Evolutionary conservation across 2,797 vertebrate genomes (phyloP), one percentile per base, ranked within the genome.

Genomic region (Amphiprion clarkii): DNA sequence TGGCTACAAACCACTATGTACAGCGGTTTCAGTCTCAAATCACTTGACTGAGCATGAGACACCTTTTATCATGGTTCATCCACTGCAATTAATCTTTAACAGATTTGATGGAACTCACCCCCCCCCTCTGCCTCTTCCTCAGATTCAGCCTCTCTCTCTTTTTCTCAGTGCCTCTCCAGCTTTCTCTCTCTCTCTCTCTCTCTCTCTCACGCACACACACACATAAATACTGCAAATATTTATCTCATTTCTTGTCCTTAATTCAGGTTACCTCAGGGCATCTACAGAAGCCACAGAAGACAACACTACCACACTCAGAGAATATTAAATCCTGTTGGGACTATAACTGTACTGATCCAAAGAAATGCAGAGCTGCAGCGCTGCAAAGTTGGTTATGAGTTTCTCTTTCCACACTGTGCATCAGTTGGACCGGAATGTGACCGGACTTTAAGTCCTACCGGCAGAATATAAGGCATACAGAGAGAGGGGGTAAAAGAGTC

Each of bases 81-180:
- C 66, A 13, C 83, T 31, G 52, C 63, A 87, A 86, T 90, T 88
- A 86, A 87, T 85, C 73, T 85, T 84, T 70, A 84, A 89, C 86
- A 80, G 74, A 76, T 75, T 74, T 75, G 64, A 83, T 78, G 82
- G 51, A 77, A 71, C 49, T 51, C 62, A n/a, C n/a, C 65, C 44
- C 60, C 17, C 67, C 42, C 12, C 46, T 75, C 56, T 69, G 44
- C 65, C 74, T 63, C 61, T 78, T 68, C 82, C 49, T 64, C 49
- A 67, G 59, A 62, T 65, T 51, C 61, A 66, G 53, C 65, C 56
- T 53, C 10, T 67, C 56, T 53, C 10, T 78, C 78, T 44, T 29
- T 36, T 17, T 71, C 58, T 85, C 72, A 40, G 17, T 36, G 19
- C 59, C 54, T 70, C 27, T 68, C 16, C 42, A 53, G 49, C 54